Evolutionary conservation across 2,888 invertebrate species (phyloP).

Genomic region (Agriopis leucophaearia): DNA sequence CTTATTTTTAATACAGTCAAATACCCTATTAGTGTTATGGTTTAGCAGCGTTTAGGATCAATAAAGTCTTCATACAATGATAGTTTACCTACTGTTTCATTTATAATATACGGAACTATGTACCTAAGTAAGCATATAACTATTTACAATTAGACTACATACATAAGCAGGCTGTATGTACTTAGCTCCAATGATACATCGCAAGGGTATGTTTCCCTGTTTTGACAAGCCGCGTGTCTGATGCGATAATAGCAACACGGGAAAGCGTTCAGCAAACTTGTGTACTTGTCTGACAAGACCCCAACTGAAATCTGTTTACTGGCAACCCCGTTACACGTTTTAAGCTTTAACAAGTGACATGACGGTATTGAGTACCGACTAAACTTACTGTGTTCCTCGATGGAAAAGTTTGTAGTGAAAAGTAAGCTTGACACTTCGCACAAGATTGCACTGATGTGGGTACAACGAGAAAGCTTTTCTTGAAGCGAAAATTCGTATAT

Average conservation of each 20-base stretch:
- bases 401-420: slow-evolving; percentile 32
- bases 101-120: neutral
- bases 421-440: slow-evolving; percentile 24
- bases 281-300: slow-evolving; percentile 49
- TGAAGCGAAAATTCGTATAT: slow-evolving; percentile 1
- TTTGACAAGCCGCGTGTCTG: slow-evolving; percentile 53
- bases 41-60: too few species aligned
- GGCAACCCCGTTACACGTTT: slow-evolving; percentile 61
- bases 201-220: slow-evolving; percentile 31
- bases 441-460: slow-evolving; percentile 12
- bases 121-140: neutral
- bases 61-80: too few species aligned
- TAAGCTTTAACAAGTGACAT: slow-evolving; percentile 68
- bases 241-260: slow-evolving; percentile 78
- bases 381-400: slow-evolving; percentile 17
- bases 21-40: too few species aligned
- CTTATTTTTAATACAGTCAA: too few species aligned
- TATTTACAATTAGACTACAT: neutral
- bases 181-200: slow-evolving; percentile 20
- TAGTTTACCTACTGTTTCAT: too few species aligned
- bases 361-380: slow-evolving; percentile 35
- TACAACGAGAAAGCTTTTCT: slow-evolving; percentile 5
- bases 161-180: slow-evolving; percentile 18
- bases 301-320: slow-evolving; percentile 73
- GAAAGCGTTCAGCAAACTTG: slow-evolving; percentile 79